Percentiles rank a stretch among this genome's conserved stretches.
Evolutionary conservation across 2,888 invertebrate genomes (phyloP).

Genomic region (Melolontha melolontha): DNA sequence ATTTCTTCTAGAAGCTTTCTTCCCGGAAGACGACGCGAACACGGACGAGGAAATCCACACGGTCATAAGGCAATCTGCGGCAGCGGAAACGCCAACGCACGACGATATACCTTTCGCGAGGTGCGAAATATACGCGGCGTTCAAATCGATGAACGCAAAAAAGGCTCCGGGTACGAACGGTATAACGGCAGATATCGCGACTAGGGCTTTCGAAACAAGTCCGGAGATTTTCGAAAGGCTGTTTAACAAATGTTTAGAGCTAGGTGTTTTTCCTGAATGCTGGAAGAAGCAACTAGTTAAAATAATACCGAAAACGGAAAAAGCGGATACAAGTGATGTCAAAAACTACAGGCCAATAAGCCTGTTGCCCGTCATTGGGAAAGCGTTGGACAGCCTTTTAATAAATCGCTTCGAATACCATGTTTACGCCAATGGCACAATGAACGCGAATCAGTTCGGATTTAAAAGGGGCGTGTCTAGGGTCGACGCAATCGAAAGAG

Average conservation of each 20-base stretch:
- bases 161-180: constrained; percentile 38
- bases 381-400: no score
- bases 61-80: not conserved
- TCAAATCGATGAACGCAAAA: constrained; percentile 13
- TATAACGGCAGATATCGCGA: constrained; percentile 35
- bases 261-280: constrained; percentile 24
- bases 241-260: constrained; percentile 26
- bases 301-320: no score
- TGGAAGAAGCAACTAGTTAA: constrained; percentile 29
- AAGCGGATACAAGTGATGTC: constrained; percentile 11
- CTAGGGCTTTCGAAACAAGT: not conserved
- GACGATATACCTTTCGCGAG: not conserved
- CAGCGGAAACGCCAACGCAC: not conserved
- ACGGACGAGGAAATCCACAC: constrained; percentile 1
- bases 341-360: constrained; percentile 32
- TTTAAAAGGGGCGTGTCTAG: no score
- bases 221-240: constrained; percentile 13
- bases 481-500: constrained; percentile 39
- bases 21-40: constrained; percentile 28
- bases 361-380: constrained; percentile 31
- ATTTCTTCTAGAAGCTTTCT: constrained; percentile 18
- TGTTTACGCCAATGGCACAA: no score
- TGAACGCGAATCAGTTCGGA: no score
- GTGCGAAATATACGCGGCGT: constrained; percentile 23
- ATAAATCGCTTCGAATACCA: no score